Conservation (phyloP, 2,113 vertebrate species). For the Gallinago paraguaiae region DNA sequence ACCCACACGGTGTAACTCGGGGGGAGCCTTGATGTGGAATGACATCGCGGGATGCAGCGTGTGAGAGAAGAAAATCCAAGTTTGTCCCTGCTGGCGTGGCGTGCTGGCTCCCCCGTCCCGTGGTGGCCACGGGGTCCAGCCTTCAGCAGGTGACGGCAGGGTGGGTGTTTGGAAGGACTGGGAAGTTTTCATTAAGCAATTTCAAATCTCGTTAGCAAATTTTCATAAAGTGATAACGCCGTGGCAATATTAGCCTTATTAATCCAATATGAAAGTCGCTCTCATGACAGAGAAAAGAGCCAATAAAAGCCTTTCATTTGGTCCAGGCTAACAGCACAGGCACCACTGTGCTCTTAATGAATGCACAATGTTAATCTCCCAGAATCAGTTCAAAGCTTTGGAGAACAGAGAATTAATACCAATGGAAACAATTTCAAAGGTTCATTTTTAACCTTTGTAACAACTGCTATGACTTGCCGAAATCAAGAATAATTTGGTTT, state of each 20-base stretch:
- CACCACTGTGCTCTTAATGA: neutral
- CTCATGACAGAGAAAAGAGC: neutral
- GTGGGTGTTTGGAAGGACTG: conserved; percentile 20
- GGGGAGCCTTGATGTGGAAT: neutral
- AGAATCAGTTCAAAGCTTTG: neutral
- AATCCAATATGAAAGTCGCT: conserved; percentile 43
- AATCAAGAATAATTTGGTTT: neutral
- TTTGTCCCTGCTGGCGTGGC: neutral
- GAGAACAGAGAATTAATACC: neutral
- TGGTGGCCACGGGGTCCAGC: neutral
- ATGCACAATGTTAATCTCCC: conserved; percentile 11
- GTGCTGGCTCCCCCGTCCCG: neutral
- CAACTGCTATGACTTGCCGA: neutral
- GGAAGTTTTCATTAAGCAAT: conserved; percentile 48
- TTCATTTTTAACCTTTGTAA: neutral
- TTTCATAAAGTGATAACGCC: conserved; percentile 46
- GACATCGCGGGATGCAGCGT: neutral
- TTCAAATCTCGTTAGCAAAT: conserved; percentile 60
- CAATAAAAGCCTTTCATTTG: conserved; percentile 18
- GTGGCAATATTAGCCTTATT: conserved; percentile 39
- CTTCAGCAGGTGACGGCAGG: conserved; percentile 32
- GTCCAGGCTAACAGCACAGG: neutral
- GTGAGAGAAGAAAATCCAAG: conserved; percentile 27
- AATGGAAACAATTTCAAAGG: neutral
- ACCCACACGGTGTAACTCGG: neutral